phyloP scores from a whole-genome alignment of 2,888 invertebrate genomes.

The Sinotaia quadrata region DNA sequence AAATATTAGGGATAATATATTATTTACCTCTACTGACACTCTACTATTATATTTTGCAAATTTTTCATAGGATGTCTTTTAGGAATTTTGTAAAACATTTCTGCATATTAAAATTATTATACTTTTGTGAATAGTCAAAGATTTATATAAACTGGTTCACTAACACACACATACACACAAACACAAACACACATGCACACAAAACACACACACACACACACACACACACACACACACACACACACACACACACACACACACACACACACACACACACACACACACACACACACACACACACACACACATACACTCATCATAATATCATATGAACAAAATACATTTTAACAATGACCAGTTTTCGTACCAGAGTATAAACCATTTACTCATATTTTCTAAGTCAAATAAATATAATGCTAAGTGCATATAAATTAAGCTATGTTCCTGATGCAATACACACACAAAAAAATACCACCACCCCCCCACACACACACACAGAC shows the following conservation, averaged over 20 bases:
- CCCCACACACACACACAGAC: not conserved
- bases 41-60: not conserved
- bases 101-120: too few relatives aligned
- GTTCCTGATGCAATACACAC: not conserved
- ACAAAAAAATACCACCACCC: not conserved
- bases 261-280: constrained; percentile 4
- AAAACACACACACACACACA: too few relatives aligned
- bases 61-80: too few relatives aligned
- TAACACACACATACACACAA: too few relatives aligned
- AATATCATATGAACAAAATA: too few relatives aligned
- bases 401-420: not conserved
- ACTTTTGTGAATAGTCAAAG: too few relatives aligned
- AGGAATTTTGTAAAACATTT: too few relatives aligned
- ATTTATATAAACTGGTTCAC: not conserved
- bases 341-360: too few relatives aligned
- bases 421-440: not conserved
- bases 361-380: too few relatives aligned
- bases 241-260: constrained; percentile 7
- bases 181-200: too few relatives aligned
- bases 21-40: not conserved
- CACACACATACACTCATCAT: not conserved
- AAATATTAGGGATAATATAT: not conserved
- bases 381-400: not conserved
- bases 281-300: constrained; percentile 9
- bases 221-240: constrained; percentile 2